Evolutionary conservation across 2,797 vertebrate genomes (phyloP), one percentile per base, ranked within the genome.

Genomic region (Eulemur coronatus): DNA sequence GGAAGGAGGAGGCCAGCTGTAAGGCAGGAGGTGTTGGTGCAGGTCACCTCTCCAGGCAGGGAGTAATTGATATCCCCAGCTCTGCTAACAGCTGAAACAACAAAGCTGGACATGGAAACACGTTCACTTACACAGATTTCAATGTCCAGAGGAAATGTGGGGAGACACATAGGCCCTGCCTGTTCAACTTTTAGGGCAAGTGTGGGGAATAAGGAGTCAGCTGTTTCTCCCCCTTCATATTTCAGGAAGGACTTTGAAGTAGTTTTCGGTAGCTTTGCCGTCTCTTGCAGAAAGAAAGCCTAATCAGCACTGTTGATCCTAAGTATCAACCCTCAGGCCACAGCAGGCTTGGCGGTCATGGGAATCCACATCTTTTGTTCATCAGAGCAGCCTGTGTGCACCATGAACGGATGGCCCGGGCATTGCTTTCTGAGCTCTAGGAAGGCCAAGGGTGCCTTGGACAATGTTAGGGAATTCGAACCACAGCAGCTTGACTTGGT

Each of bases 1-100:
- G 97, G 80, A 98, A 86, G 88, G 97, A 94, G 92, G 95, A 97
- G 96, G 98, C 98, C 63, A 97, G 97, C 97, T 65, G 93, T 98
- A 97, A 98, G 97, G 92, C 96, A 67, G 85, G 96, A 97, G 95
- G 95, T 8, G 22, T 94, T 95, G 75, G 88, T 81, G 97, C 84
- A 94, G 96, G 97, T 98, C 98, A 95, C 93, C 94, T 97, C 97
- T 98, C 96, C 95, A 82, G 59, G 65, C 88, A 18, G 87, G 79
- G 94, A 97, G 97, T 98, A 98, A 98, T 97, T 98, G 98, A 98
- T 98, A 98, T 91, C 94, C 97, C 73, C 93, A 91, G 92, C 84
- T 84, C 98, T 97, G 81, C 30, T 69, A 95, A 73, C 99, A 99
- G 98, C 99, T 99, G 99, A 98, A 98, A 98, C 98, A 99, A 98